phyloP scores from a whole-genome alignment of 2,888 invertebrate species.

The Heliconius sara region DNA sequence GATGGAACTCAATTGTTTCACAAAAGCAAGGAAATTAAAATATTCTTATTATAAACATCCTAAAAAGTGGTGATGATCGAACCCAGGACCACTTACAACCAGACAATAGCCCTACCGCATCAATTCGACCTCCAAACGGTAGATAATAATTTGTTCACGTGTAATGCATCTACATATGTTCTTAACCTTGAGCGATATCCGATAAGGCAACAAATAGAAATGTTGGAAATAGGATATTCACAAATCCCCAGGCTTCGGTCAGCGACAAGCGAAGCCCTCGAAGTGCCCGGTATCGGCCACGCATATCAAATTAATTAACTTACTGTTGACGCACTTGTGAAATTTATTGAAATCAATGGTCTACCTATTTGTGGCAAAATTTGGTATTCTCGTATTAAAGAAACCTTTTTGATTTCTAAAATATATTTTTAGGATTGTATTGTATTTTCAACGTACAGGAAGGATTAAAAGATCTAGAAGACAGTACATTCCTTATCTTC shows the following conservation, averaged over 20 bases:
- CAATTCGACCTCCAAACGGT: neutral
- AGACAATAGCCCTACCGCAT: neutral
- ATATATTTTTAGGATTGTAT: neutral
- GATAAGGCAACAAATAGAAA: constrained; percentile 40
- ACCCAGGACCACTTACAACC: neutral
- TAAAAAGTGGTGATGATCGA: neutral
- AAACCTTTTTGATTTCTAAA: neutral
- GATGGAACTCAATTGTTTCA: too few species aligned
- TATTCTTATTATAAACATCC: too few species aligned
- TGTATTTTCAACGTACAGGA: neutral
- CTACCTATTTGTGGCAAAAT: neutral
- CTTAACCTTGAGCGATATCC: constrained; percentile 40
- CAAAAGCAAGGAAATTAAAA: too few species aligned
- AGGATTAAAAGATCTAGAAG: too few species aligned
- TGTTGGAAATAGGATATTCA: constrained; percentile 63
- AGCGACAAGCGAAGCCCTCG: constrained; percentile 60
- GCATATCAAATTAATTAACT: constrained; percentile 66
- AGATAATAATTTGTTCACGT: constrained; percentile 5
- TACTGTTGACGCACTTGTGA: constrained; percentile 46
- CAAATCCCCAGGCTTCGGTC: constrained; percentile 59
- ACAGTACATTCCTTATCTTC: too few species aligned
- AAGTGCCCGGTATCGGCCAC: constrained; percentile 58
- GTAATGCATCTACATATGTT: constrained; percentile 32
- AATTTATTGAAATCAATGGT: constrained; percentile 25
- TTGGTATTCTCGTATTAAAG: neutral